Percentiles rank a stretch among this genome's conserved stretches.
Evolutionary conservation across 2,797 vertebrate species (phyloP).

Genomic region (Threskiornis aethiopicus): DNA sequence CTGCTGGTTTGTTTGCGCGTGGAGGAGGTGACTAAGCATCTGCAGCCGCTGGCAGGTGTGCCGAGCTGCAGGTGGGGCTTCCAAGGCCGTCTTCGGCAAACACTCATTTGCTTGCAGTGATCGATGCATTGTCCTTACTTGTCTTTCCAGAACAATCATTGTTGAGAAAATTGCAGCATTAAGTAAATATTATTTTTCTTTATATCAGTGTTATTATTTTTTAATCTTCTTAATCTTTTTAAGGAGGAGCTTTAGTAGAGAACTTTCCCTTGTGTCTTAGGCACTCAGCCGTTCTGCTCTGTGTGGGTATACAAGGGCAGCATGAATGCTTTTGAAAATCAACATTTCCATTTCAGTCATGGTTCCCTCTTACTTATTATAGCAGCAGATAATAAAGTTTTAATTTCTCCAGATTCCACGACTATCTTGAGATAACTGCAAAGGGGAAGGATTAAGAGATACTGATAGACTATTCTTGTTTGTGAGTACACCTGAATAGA

Average conservation of each 20-base stretch:
- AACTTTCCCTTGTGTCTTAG: accelerated
- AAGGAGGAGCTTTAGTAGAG: background rate
- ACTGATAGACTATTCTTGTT: background rate
- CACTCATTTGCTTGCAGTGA: background rate
- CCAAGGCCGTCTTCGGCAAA: background rate
- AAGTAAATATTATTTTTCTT: background rate
- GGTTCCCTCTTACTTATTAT: background rate
- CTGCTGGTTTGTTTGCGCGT: background rate
- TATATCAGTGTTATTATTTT: background rate
- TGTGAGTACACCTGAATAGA: background rate
- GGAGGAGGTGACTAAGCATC: background rate
- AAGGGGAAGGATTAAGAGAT: background rate
- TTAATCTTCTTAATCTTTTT: background rate
- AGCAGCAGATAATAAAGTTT: background rate
- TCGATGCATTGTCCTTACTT: background rate
- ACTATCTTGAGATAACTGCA: background rate
- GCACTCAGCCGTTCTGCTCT: background rate
- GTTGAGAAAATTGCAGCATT: background rate
- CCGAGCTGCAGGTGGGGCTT: background rate
- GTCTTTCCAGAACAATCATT: background rate
- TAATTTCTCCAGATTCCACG: background rate
- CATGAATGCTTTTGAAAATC: background rate
- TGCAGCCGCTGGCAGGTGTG: background rate
- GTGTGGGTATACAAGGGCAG: background rate
- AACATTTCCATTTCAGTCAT: background rate